Evolutionary conservation across 2,113 vertebrate genomes (phyloP), one percentile per base, ranked within the genome.

Genomic region (Sylvia atricapilla): DNA sequence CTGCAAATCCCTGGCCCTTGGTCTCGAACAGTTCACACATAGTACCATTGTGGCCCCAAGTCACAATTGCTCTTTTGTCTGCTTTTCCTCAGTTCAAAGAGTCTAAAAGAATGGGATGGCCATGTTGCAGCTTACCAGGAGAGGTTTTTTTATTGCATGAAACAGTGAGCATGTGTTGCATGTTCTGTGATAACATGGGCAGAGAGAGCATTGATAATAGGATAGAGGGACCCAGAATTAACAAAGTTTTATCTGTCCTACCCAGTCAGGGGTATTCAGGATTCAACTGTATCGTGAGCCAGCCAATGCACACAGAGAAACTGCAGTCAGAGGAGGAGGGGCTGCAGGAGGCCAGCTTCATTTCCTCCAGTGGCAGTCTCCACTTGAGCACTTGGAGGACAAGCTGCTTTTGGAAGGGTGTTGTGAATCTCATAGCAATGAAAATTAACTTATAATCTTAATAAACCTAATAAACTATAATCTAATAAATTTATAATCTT

Each of bases 101-200:
- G 15, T 43, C 88, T 82, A 60, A 60, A 87, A 93, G 50, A 78
- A 64, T 10, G 50, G n/a, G 35, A 39, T 63, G 46, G 73, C 52
- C 9, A 0, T 2, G 12, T 43, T 55, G 17, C 47, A 75, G 39
- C 52, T 91, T 46, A 67, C 20, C 17, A 78, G 64, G n/a, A 78
- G 68, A 84, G 27, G 11, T 3, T 37, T 87, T 87, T 53, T 58
- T 46, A 75, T 23, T 63, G 60, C 23, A 13, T 50, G 56, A 89
- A 78, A 55, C 17, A 53, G 60, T 8, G 19, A 30, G 25, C 17
- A n/a, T 6, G 7, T 58, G 50, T 41, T 49, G n/a, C 52, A 67
- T 0, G 0, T 25, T 70, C 49, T 53, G 8, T 12, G 18, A 62
- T 18, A 81, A 49, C 2, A 1, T 5, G 8, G 19, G 41, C 33